phyloP scores from a whole-genome alignment of 2,888 invertebrate genomes.

The Drymonia ruficornis region DNA sequence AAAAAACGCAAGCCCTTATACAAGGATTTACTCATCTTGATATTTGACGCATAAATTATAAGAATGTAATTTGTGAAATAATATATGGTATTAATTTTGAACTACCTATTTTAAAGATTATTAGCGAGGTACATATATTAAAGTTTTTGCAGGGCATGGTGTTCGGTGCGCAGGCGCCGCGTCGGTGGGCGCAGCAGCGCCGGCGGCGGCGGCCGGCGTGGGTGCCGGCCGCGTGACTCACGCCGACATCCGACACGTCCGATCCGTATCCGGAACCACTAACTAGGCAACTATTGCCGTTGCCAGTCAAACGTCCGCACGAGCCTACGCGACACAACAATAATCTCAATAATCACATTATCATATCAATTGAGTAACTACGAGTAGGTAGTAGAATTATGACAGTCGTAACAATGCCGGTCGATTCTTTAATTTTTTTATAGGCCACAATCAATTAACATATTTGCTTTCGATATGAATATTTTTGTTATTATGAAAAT shows the following conservation, averaged over 20 bases:
- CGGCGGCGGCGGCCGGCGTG: conserved; percentile 38
- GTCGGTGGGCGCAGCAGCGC: conserved; percentile 42
- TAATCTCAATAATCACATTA: conserved; percentile 63
- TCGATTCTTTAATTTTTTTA: too few species aligned
- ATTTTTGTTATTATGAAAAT: too few species aligned
- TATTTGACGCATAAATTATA: conserved; percentile 8
- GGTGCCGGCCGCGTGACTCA: conserved; percentile 81
- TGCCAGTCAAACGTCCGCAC: conserved; percentile 62
- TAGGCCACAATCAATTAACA: too few species aligned
- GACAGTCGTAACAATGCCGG: background rate
- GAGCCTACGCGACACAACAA: conserved; percentile 65
- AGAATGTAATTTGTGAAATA: background rate
- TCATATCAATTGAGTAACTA: conserved; percentile 18
- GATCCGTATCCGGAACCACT: conserved; percentile 84
- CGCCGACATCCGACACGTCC: conserved; percentile 85
- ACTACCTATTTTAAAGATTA: background rate
- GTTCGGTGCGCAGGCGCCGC: conserved; percentile 18
- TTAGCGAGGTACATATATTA: background rate
- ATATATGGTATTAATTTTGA: background rate
- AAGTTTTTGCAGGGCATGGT: conserved; percentile 4
- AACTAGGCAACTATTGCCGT: conserved; percentile 74
- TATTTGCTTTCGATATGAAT: too few species aligned
- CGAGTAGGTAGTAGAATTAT: background rate
- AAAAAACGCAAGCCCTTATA: background rate
- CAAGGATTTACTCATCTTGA: conserved; percentile 23